These are phyloP conservation scores for Leptura quadrifasciata DNA, from an alignment of 2,888 invertebrate species.

Conservation along the genomic window DNA sequence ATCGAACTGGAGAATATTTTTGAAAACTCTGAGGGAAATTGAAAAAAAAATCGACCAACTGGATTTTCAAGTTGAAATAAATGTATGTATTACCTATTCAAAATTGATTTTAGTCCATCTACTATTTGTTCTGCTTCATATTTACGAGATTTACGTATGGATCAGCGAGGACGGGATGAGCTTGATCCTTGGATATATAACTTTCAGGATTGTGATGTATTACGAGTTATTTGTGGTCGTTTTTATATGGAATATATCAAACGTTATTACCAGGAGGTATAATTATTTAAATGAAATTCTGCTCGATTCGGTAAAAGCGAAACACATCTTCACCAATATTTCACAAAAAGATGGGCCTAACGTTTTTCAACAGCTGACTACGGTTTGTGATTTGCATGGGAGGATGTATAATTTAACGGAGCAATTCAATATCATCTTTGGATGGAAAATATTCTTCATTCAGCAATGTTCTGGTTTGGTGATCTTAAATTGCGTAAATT, in stretches of 20 bases:
- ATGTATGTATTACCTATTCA: not conserved
- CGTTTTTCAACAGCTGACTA: not conserved
- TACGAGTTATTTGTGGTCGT: not conserved
- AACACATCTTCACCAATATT: not conserved
- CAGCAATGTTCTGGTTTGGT: not conserved
- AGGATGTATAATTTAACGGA: not conserved
- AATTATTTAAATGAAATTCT: not conserved
- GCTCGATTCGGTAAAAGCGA: not conserved
- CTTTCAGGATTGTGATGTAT: not conserved
- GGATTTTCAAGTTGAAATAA: not conserved
- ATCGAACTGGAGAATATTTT: not conserved
- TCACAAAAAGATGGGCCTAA: not conserved
- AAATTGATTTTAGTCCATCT: not conserved
- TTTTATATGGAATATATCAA: not conserved
- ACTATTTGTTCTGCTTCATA: not conserved
- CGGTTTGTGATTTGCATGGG: not conserved
- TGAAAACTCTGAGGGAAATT: not conserved
- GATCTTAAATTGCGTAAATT: conserved; percentile 37
- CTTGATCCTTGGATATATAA: not conserved
- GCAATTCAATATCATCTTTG: not conserved
- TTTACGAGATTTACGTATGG: not conserved
- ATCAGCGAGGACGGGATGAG: not conserved
- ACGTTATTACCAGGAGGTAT: not conserved
- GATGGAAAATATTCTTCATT: not conserved
- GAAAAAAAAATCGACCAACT: not conserved